Conservation (phyloP, 2,797 vertebrate genomes). For the Spinus pinus region DNA sequence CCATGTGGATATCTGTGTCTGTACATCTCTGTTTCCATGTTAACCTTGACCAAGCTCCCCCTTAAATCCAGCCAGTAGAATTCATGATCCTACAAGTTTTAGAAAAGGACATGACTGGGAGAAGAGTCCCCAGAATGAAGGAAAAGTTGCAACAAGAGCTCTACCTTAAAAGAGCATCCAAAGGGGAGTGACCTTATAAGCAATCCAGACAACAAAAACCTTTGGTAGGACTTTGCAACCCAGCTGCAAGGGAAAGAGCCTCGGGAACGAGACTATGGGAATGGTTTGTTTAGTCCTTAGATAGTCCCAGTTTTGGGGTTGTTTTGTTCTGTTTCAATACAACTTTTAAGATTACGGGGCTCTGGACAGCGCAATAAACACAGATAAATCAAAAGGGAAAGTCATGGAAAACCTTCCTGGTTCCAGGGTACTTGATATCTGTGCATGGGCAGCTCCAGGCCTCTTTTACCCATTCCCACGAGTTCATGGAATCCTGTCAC, state of each 20-base stretch:
- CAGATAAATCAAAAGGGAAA: not conserved
- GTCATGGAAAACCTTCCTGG: not conserved
- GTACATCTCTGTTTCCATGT: not conserved
- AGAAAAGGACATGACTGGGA: not conserved
- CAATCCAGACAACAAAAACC: not conserved
- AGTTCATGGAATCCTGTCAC: not conserved
- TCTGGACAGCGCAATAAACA: not conserved
- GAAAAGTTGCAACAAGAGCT: not conserved
- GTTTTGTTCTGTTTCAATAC: not conserved
- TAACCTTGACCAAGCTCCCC: not conserved
- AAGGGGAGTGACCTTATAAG: not conserved
- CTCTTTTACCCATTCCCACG: not conserved
- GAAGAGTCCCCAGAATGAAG: not conserved
- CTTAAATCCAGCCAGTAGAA: not conserved
- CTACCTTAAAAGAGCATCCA: not conserved
- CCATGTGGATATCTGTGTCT: not conserved
- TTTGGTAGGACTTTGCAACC: not conserved
- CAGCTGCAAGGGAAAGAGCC: not conserved
- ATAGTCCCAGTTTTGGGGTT: not conserved
- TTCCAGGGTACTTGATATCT: not conserved
- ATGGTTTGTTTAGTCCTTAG: slow-evolving; percentile 21
- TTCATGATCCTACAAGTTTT: not conserved
- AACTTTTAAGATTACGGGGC: not conserved
- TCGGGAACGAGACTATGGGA: fast-evolving
- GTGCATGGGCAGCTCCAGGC: slow-evolving; percentile 3